Percentiles rank a stretch among this genome's conserved stretches.
These are phyloP conservation scores for Neomonachus schauinslandi DNA, from an alignment of 2,113 vertebrate species.

Conservation along the genomic window DNA sequence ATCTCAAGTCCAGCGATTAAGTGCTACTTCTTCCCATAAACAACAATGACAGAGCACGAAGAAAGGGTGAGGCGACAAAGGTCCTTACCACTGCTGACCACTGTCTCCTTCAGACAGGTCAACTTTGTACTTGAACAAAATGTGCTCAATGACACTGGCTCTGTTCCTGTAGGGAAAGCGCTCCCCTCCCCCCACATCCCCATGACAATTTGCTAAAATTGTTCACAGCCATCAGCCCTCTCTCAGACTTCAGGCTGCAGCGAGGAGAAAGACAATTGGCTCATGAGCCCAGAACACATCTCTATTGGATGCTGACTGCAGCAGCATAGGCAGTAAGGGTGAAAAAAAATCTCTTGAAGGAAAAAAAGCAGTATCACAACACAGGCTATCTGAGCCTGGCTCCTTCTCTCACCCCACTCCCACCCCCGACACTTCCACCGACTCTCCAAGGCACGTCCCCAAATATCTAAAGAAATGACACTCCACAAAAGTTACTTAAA, in stretches of 20 bases:
- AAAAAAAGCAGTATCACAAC: not conserved
- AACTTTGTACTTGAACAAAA: slow-evolving; percentile 49
- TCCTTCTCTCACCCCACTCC: not conserved
- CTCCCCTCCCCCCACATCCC: not conserved
- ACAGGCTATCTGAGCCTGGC: not conserved
- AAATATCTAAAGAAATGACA: not conserved
- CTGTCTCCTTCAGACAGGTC: slow-evolving; percentile 39
- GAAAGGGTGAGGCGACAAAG: not conserved
- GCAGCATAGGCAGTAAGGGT: not conserved
- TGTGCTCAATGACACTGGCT: slow-evolving; percentile 16
- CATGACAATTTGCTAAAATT: slow-evolving; percentile 28
- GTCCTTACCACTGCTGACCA: not conserved
- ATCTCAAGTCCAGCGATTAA: not conserved
- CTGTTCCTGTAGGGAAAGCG: not conserved
- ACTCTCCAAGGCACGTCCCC: not conserved
- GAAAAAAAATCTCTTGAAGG: not conserved
- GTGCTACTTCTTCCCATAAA: not conserved
- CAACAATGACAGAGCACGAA: not conserved
- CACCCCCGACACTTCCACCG: not conserved
- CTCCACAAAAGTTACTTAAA: not conserved
- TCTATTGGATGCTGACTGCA: slow-evolving; percentile 19
- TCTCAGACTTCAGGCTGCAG: not conserved
- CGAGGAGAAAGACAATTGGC: not conserved
- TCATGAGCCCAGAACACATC: not conserved
- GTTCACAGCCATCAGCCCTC: slow-evolving; percentile 5